Base-by-base conservation (phyloP, 2,888 invertebrate genomes). In the Zygogramma bicolorata region DNA sequence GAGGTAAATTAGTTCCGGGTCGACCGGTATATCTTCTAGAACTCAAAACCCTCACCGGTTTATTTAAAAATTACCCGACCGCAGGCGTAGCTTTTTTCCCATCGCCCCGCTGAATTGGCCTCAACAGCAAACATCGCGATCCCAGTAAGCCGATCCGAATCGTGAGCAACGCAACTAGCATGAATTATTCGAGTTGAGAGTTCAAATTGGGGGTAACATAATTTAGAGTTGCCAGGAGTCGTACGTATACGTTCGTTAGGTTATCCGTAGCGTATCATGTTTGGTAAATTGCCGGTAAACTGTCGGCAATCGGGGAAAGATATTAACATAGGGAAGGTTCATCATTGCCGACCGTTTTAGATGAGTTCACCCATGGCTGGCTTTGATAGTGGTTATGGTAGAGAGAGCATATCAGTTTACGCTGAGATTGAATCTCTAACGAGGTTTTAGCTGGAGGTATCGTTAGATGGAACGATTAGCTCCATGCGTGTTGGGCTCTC, bases 261-360 rank as follows among this genome's bases (percentile, higher is more conserved):
- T 62, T 74, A 67, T 71, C 71, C 69, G 71, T 62, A 69, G 57
- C 58, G 72, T 70, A 75, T 74, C 77, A 73, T 74, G 77, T 76
- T 76, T 76, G 77, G 67, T 75, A 77, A 76, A 79, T 76, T 77
- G 72, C 71, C 77, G 75, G 76, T 76, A 67, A 77, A 77, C 65
- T 65, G 66, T 59, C 61, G 70, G 68, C 67, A 75, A 71, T 73
- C 70, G 75, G 58, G 61, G 40, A 18, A 22, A 34, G 61, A 61
- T 61, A 61, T 61, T 61, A 61, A 61, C 40, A 61, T 61, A 40
- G 61, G 34, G 61, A 60, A 58, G 61, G 68, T 74, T 68, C 70
- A 71, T 74, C 71, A 71, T 71, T 71, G 62, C 61, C 29, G 58
- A 49, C 57, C 66, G 38, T 59, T 67, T 58, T 8, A 29, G 42